Conservation (phyloP, 1,140 invertebrate genomes). For the Chelonus insularis region DNA sequence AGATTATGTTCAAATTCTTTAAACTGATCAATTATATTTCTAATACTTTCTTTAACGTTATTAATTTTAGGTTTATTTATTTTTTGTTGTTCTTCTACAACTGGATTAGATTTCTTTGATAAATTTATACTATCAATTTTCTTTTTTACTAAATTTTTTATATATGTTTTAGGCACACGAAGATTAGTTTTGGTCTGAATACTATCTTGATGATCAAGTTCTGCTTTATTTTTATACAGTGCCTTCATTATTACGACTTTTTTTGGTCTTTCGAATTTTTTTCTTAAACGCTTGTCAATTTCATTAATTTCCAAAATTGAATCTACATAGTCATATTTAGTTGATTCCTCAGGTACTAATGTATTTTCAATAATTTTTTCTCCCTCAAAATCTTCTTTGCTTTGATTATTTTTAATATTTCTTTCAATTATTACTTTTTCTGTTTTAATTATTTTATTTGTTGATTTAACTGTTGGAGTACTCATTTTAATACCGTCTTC, state of each 20-base stretch:
- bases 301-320: not conserved
- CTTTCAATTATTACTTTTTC: slow-evolving; percentile 19
- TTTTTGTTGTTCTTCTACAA: slow-evolving; percentile 15
- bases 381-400: slow-evolving; percentile 18
- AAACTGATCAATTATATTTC: slow-evolving; percentile 55
- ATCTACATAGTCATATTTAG: not conserved
- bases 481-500: too few relatives aligned
- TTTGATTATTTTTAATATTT: not conserved
- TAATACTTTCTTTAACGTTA: slow-evolving; percentile 53
- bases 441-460: not conserved
- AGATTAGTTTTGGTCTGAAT: too few relatives aligned
- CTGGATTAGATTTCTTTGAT: too few relatives aligned
- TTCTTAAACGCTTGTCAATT: not conserved
- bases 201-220: too few relatives aligned
- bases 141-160: too few relatives aligned
- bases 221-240: too few relatives aligned
- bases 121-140: too few relatives aligned
- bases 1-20: slow-evolving; percentile 55
- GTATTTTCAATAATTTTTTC: slow-evolving; percentile 34
- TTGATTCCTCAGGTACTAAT: not conserved
- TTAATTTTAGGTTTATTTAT: slow-evolving; percentile 21
- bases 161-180: too few relatives aligned
- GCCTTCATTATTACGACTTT: too few relatives aligned
- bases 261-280: not conserved
- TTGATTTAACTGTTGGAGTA: too few relatives aligned